Conservation (phyloP, 1,140 invertebrate species). For the Anastatus disparis region DNA sequence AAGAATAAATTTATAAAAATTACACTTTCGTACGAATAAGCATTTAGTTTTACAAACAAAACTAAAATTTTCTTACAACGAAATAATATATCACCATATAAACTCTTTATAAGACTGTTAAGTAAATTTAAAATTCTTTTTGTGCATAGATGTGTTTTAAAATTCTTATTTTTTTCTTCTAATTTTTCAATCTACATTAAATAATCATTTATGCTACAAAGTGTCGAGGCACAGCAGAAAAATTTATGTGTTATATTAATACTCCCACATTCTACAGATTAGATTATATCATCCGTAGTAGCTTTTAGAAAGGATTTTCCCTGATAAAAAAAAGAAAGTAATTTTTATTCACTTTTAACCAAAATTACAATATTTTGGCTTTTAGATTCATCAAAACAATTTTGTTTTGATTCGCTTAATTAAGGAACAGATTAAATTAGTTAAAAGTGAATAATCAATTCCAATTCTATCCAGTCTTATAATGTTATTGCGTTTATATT, state of each 20-base stretch:
- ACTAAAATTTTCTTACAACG: neutral
- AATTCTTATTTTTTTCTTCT: no score
- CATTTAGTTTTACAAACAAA: neutral
- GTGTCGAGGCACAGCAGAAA: no score
- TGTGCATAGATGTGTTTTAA: no score
- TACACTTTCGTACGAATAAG: no score
- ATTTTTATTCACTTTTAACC: neutral
- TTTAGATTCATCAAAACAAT: neutral
- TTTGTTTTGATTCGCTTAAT: no score
- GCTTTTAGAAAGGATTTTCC: no score
- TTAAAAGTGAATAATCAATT: constrained; percentile 13
- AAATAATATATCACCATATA: neutral
- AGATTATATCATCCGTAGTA: no score
- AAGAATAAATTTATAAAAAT: no score
- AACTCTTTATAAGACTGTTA: neutral
- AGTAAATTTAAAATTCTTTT: neutral
- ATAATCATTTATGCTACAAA: no score
- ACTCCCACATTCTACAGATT: no score
- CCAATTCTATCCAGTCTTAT: constrained; percentile 23
- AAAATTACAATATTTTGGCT: neutral
- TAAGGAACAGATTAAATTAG: neutral
- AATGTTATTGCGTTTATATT: constrained; percentile 16
- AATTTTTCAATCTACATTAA: no score
- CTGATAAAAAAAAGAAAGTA: constrained; percentile 13
- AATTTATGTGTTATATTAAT: no score